Evolutionary conservation across 1,140 invertebrate genomes (phyloP), one percentile per base, ranked within the genome.

Genomic region (Pectinophora gossypiella): DNA sequence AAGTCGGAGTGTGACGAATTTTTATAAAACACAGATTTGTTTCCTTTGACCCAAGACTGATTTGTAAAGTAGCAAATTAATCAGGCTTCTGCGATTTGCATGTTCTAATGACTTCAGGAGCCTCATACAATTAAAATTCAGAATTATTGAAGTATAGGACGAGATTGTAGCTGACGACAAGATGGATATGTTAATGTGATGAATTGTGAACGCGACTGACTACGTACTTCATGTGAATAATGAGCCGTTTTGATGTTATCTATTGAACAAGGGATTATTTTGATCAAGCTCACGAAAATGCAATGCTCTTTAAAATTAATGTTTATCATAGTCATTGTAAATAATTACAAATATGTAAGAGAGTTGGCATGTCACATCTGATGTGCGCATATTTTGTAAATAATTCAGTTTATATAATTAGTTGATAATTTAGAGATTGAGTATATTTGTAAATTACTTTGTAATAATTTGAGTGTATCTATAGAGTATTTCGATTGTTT

Each of bases 251-350:
- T 56, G 45, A 40, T 15, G 16, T 13, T 61, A 60, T 59, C 56
- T 76, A 57, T 71, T 69, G 80, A 82, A 84, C 78, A 82, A 82
- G 70, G 69, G 67, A 71, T 74, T 76, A 71, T 59, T 76, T 80
- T 83, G 76, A 82, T 80, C 68, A 84, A 81, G 76, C 74, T 84
- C 71, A 77, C 61, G 59, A 59, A 68, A 76, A 72, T 74, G 72
- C 73, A 86, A 83, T 85, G 81, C 81, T 83, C 79, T 75, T 81
- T 73, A 62, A 56, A 68, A 72, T 72, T 76, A 77, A 72, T 77
- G 64, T 81, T 69, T 76, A 77, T 79, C 76, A 79, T 82, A 88
- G 83, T 87, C 82, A 86, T 82, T 89, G 87, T 89, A 89, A 78
- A 88, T 89, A 89, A 71, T 72, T 80, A 85, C 68, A 76, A 78